phyloP scores from a whole-genome alignment of 1,140 invertebrate species.

The Cyclina sinensis region DNA sequence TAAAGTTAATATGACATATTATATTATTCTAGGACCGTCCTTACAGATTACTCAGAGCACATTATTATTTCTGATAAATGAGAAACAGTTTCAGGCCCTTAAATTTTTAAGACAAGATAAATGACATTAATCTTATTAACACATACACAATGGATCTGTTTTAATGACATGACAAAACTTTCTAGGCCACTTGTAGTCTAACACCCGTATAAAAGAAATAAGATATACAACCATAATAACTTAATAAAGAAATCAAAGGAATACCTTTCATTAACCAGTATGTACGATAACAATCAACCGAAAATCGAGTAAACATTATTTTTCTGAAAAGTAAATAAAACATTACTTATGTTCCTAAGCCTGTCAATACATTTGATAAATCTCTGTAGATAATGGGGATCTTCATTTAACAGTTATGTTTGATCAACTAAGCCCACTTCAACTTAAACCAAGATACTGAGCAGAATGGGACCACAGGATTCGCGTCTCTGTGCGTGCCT shows the following conservation, averaged over 20 bases:
- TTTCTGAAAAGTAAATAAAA: conserved; percentile 44
- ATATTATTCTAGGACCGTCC: too few species aligned
- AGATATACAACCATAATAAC: background rate
- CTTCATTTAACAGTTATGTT: conserved; percentile 26
- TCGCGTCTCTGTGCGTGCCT: background rate
- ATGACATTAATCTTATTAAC: too few species aligned
- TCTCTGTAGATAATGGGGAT: background rate
- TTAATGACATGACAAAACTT: background rate
- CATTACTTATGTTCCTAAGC: conserved; percentile 12
- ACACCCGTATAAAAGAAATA: background rate
- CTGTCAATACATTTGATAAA: conserved; percentile 34
- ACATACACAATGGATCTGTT: too few species aligned
- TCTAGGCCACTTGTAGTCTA: background rate
- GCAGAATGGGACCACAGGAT: background rate
- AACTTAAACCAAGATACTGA: background rate
- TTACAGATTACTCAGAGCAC: too few species aligned
- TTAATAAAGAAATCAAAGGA: background rate
- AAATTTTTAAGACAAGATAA: too few species aligned
- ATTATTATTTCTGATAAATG: too few species aligned
- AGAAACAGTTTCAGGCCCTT: too few species aligned
- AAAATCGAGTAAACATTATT: conserved; percentile 31
- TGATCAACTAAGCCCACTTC: conserved; percentile 15
- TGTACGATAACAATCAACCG: background rate
- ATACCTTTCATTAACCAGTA: background rate
- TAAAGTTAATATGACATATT: too few species aligned